Evolutionary conservation across 2,888 invertebrate species (phyloP).

Genomic region (Nesidiocoris tenuis): DNA sequence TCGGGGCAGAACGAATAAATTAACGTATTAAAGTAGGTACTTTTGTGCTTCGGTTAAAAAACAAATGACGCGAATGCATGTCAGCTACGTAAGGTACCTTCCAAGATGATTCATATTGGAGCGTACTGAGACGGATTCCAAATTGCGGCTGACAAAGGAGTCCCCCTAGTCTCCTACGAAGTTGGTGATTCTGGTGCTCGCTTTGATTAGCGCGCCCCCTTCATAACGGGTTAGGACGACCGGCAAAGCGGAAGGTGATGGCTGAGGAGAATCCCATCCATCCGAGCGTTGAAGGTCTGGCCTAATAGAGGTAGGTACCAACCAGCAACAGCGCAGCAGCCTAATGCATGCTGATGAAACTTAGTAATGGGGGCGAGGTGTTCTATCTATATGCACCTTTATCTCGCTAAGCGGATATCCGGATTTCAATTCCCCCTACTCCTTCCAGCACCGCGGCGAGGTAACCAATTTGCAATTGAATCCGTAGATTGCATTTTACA

Average conservation of each 20-base stretch:
- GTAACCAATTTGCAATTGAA: slow-evolving; percentile 39
- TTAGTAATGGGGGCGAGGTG: slow-evolving; percentile 30
- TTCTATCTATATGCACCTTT: slow-evolving; percentile 37
- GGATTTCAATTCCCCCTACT: slow-evolving; percentile 31
- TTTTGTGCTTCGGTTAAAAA: no score
- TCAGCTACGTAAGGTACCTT: no score
- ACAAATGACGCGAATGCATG: no score
- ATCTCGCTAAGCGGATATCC: slow-evolving; percentile 38
- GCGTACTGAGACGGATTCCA: no score
- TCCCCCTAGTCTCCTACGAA: not conserved
- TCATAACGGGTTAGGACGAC: not conserved
- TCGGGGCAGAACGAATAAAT: no score
- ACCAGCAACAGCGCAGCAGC: not conserved
- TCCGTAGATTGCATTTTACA: slow-evolving; percentile 35
- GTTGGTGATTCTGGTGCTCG: not conserved
- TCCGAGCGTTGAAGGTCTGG: not conserved
- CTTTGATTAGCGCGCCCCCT: not conserved
- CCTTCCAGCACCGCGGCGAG: not conserved
- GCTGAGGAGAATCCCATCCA: not conserved
- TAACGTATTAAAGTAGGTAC: no score
- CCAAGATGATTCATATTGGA: no score
- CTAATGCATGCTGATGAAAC: slow-evolving; percentile 31
- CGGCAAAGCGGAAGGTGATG: not conserved
- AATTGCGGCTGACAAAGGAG: not conserved
- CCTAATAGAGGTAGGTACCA: not conserved